Conservation (phyloP, 2,888 invertebrate genomes). For the Tetanocera ferruginea region DNA sequence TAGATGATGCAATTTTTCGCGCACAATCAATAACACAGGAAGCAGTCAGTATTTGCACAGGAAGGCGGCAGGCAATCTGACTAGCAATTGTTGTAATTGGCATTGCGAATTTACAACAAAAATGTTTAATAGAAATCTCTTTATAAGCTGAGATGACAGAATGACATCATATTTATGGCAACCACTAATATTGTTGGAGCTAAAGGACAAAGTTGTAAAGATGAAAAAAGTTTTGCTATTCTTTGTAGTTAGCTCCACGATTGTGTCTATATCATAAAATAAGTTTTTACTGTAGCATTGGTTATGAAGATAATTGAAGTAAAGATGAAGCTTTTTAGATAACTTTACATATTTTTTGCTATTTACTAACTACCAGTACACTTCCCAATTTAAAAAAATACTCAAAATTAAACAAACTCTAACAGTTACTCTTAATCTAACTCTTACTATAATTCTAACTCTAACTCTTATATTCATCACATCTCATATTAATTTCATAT, state of each 20-base stretch:
- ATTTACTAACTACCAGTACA: too few relatives aligned
- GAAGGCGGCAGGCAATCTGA: background rate
- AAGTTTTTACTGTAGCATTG: background rate
- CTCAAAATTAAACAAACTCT: too few relatives aligned
- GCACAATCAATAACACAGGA: slow-evolving; percentile 10
- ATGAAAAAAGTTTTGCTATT: slow-evolving; percentile 47
- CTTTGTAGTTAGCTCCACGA: background rate
- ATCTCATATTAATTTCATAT: too few relatives aligned
- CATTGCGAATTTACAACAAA: too few relatives aligned
- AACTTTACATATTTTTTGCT: too few relatives aligned
- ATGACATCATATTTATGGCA: background rate
- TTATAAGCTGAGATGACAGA: background rate
- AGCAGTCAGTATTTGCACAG: background rate
- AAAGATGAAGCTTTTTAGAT: too few relatives aligned
- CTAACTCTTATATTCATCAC: too few relatives aligned
- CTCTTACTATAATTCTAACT: too few relatives aligned
- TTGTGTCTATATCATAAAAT: background rate
- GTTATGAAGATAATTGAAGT: too few relatives aligned
- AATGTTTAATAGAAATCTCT: slow-evolving; percentile 26
- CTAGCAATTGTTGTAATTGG: too few relatives aligned
- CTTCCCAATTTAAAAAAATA: too few relatives aligned
- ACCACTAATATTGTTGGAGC: background rate
- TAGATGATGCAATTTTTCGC: background rate
- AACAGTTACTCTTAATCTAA: too few relatives aligned
- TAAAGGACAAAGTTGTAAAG: background rate